Evolutionary conservation across 2,888 invertebrate species (phyloP).

Genomic region (Cynaeus angustus): DNA sequence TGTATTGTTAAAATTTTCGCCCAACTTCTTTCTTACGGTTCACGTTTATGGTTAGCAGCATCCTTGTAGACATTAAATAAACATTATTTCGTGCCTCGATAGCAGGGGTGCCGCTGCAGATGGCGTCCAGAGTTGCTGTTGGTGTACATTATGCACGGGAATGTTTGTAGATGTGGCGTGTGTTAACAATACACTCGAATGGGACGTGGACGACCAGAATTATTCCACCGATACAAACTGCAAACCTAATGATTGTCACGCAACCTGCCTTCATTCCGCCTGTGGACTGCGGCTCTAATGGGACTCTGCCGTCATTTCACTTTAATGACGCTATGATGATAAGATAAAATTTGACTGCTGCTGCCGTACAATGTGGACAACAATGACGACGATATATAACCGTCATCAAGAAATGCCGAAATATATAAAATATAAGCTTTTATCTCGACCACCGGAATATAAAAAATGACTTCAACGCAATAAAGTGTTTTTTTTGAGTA

Average conservation of each 20-base stretch:
- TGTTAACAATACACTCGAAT: slow-evolving; percentile 41
- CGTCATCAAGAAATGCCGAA: too few relatives aligned
- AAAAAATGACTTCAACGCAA: too few relatives aligned
- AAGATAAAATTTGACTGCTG: slow-evolving; percentile 15
- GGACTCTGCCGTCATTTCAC: slow-evolving; percentile 4
- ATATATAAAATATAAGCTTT: too few relatives aligned
- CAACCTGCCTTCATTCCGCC: slow-evolving; percentile 19
- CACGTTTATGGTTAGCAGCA: slow-evolving; percentile 42
- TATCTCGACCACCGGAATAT: too few relatives aligned
- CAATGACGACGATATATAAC: neutral
- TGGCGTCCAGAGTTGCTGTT: slow-evolving; percentile 36
- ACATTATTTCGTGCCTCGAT: slow-evolving; percentile 44
- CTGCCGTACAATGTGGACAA: slow-evolving; percentile 1
- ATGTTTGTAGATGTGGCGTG: slow-evolving; percentile 45
- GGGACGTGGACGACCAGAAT: slow-evolving; percentile 30
- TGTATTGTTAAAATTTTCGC: slow-evolving; percentile 46
- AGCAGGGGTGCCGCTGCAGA: slow-evolving; percentile 35
- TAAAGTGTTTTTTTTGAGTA: too few relatives aligned
- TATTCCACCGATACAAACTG: slow-evolving; percentile 36
- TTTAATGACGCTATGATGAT: slow-evolving; percentile 12
- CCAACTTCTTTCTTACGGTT: slow-evolving; percentile 39
- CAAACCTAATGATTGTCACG: slow-evolving; percentile 39
- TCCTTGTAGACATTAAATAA: slow-evolving; percentile 46
- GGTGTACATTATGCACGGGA: slow-evolving; percentile 40
- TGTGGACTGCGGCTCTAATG: neutral